A percentile compares a stretch with the other conserved stretches of the same genome.
phyloP scores from a whole-genome alignment of 2,888 invertebrate species.

The Andrena bicolor region DNA sequence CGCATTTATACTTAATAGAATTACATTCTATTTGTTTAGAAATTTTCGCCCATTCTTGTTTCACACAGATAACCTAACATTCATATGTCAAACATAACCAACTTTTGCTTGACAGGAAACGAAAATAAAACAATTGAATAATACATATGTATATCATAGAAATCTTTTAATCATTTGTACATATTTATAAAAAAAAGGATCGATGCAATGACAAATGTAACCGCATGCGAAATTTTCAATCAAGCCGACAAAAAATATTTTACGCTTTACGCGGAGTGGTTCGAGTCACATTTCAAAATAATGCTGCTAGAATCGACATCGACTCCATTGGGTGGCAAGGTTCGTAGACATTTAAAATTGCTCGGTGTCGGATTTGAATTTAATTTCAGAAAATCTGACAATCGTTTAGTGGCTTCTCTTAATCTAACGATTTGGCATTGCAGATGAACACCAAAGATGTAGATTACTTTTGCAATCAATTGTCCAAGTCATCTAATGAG shows the following conservation, averaged over 20 bases:
- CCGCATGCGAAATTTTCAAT: conserved; percentile 57
- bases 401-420: not conserved
- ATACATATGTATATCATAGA: not conserved
- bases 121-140: not conserved
- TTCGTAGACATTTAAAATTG: conserved; percentile 42
- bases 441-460: conserved; percentile 67
- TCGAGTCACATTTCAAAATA: conserved; percentile 58
- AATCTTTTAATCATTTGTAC: not conserved
- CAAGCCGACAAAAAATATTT: conserved; percentile 54
- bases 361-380: conserved; percentile 22
- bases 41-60: not conserved
- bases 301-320: conserved; percentile 50
- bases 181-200: not conserved
- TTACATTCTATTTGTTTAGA: not conserved
- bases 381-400: not conserved
- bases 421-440: conserved; percentile 31
- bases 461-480: conserved; percentile 48
- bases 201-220: conserved; percentile 51
- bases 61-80: not conserved
- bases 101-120: not conserved
- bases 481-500: conserved; percentile 61
- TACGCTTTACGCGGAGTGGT: conserved; percentile 65
- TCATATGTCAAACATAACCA: not conserved
- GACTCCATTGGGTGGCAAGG: conserved; percentile 66
- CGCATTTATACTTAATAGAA: not conserved